phyloP scores from a whole-genome alignment of 2,888 invertebrate genomes.

The Boloria selene region DNA sequence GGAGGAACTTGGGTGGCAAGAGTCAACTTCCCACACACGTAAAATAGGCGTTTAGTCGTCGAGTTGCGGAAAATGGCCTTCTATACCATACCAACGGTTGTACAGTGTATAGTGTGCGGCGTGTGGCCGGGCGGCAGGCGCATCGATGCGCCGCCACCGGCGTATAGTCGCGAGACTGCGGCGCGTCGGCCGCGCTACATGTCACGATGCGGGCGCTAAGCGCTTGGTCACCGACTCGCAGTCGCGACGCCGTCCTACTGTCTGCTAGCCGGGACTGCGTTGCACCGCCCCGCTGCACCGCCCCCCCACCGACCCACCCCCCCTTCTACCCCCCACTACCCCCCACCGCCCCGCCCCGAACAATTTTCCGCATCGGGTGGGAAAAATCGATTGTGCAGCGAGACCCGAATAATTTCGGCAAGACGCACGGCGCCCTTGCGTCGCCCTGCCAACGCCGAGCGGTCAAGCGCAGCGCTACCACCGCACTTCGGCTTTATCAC shows the following conservation, averaged over 20 bases:
- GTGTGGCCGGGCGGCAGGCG: conserved; percentile 75
- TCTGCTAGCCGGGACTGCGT: conserved; percentile 78
- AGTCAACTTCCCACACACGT: too few relatives aligned
- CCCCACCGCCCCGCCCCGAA: conserved; percentile 78
- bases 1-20: too few relatives aligned
- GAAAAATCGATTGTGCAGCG: conserved; percentile 83
- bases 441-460: conserved; percentile 48
- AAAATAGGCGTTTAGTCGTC: too few relatives aligned
- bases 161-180: conserved; percentile 75
- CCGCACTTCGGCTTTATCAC: not conserved
- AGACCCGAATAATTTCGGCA: conserved; percentile 82
- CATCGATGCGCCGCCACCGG: conserved; percentile 78
- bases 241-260: conserved; percentile 82
- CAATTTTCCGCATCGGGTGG: conserved; percentile 82
- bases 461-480: conserved; percentile 24
- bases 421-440: conserved; percentile 82
- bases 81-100: too few relatives aligned
- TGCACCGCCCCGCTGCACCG: conserved; percentile 81
- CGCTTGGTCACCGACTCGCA: conserved; percentile 81
- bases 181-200: conserved; percentile 72
- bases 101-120: conserved; percentile 71
- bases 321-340: conserved; percentile 46
- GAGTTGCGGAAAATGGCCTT: too few relatives aligned
- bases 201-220: conserved; percentile 80
- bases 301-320: conserved; percentile 64